Evolutionary conservation across 64 coral and sea anemone species (phyloP), one percentile per base, ranked within the genome.

Genomic region (Anthopleura sola): DNA sequence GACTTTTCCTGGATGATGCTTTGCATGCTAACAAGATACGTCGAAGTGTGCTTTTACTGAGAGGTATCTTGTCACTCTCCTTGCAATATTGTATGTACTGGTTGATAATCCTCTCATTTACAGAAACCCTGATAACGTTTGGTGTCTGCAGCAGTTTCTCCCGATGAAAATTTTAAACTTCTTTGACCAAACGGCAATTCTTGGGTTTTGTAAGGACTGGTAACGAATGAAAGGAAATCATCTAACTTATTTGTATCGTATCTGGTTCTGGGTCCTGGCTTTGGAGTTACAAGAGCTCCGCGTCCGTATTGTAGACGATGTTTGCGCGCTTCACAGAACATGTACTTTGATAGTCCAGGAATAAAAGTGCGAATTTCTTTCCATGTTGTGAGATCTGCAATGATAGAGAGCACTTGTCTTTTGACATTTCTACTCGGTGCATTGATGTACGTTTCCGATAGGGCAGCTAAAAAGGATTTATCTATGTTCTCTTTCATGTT

Each of bases 61-160:
- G 84, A 26, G 90, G 77, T 8, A 51, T 18, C 9, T n/a, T 34
- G 28, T 80, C 78, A 57, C 84, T 81, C 36, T 91, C 90, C 37
- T 82, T 34, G 48, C 84, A 86, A 60, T 81, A 87, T 37, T 80
- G 53, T 26, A 82, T 31, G 46, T 91, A 87, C 49, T 91, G 90
- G 76, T 91, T 66, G n/a, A 86, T 87, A 49, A 91, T 82, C 56
- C 49, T 53, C 44, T 81, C 84, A 78, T 78, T 86, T 10, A 86
- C 84, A 28, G 84, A 86, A 23, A 91, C 85, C 48, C 85, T 81
- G 77, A 91, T 86, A 20, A 91, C 90, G 50, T 91, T 91, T 60
- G 90, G 90, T n/a, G 84, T 87, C 55, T 86, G 77, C 58, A 91
- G 54, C 36, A n/a, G 81, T 75, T 86, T 91, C 84, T 55, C 90